Evolutionary conservation across 2,888 invertebrate genomes (phyloP).

Genomic region (Julus scanicus): DNA sequence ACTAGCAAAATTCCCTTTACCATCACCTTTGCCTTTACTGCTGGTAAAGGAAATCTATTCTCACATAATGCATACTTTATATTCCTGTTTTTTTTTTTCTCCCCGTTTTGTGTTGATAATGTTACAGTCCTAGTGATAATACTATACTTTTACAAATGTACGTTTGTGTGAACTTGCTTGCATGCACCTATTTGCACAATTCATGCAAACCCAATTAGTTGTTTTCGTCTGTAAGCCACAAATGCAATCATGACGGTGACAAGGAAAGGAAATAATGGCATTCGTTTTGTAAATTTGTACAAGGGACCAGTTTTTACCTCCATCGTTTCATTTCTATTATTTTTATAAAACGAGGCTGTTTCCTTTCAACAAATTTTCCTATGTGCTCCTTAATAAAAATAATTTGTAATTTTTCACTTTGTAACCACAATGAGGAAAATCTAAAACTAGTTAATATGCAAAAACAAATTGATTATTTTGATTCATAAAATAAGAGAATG

Average conservation of each 20-base stretch:
- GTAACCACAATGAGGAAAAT: neutral
- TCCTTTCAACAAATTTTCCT: neutral
- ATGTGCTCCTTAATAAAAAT: neutral
- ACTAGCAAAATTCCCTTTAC: constrained; percentile 12
- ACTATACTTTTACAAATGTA: constrained; percentile 1
- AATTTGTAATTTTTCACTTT: neutral
- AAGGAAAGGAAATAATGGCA: neutral
- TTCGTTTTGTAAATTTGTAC: constrained; percentile 38
- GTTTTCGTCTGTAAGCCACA: neutral
- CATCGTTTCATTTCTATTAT: constrained; percentile 43
- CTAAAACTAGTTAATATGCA: too few relatives aligned
- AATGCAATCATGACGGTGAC: constrained; percentile 21
- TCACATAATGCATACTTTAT: constrained; percentile 28
- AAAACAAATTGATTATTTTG: too few relatives aligned
- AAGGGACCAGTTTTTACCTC: constrained; percentile 40
- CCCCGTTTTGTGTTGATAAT: neutral
- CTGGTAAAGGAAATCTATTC: constrained; percentile 20
- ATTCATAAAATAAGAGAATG: too few relatives aligned
- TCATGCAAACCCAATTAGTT: neutral
- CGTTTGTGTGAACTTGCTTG: neutral
- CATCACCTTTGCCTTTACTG: constrained; percentile 11
- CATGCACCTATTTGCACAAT: constrained; percentile 9
- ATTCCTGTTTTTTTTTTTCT: constrained; percentile 3
- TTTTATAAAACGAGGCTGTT: constrained; percentile 25
- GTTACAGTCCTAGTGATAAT: neutral